Evolutionary conservation across 2,888 invertebrate species (phyloP), one percentile per base, ranked within the genome.

Genomic region (Synanthedon vespiformis): DNA sequence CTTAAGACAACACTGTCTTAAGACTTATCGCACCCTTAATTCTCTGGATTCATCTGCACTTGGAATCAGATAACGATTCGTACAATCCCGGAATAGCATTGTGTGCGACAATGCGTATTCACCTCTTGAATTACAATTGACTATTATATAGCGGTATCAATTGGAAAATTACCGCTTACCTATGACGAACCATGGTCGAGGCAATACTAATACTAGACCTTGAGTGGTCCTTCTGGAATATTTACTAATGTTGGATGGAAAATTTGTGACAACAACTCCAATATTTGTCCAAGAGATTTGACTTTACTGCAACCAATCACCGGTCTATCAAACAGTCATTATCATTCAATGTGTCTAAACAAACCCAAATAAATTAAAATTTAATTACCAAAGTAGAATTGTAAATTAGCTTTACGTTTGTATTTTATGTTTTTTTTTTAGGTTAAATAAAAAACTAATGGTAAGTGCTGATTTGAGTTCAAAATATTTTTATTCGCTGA

Each of bases 141-240:
- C 62, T 60, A 55, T 59, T 54, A 53, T 44, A 48, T 56, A 57
- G 62, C 48, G 57, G 58, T 60, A 67, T 62, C 74, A 83, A 84
- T 82, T 84, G 83, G 61, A 80, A 76, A 72, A 83, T 83, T 80
- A 72, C 62, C 59, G 55, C 52, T 67, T 74, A 78, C 76, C 77
- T 79, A 73, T 68, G 62, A 55, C 60, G 72, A 75, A 78, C 78
- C 75, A 77, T 77, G 77, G 65, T 54, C 57, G 44, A 48, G 11
- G 48, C 18, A 16, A 16, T 12, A 48, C 16, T 16, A 48, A 16
- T 12, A 48, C 16, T 16, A 48, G 22, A 48, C 48, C 55, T 56
- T 55, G 54, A 41, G 41, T 4, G 18, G 50, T 51, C 52, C 49
- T 51, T 52, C 54, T 52, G 49, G 52, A 52, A 44, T 44, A 44